phyloP scores from a whole-genome alignment of 1,140 invertebrate genomes.

The Artemia franciscana region DNA sequence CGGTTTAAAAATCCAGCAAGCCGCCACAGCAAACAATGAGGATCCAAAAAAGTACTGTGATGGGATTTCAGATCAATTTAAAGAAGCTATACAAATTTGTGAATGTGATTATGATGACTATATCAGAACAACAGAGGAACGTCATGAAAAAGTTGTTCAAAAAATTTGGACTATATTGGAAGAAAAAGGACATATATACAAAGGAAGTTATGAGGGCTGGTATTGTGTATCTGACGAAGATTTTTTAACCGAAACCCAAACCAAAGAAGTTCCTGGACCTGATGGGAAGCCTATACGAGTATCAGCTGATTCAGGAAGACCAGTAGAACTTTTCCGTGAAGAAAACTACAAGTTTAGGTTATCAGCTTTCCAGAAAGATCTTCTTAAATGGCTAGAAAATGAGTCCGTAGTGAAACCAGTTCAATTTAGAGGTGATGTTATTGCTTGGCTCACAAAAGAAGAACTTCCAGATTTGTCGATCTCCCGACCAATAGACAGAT shows the following conservation, averaged over 20 bases:
- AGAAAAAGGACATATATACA: conserved; percentile 51
- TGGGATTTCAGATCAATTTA: conserved; percentile 45
- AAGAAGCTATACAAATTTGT: conserved; percentile 37
- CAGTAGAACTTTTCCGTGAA: conserved; percentile 76
- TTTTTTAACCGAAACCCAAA: conserved; percentile 56
- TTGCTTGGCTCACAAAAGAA: conserved; percentile 30
- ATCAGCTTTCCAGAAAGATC: conserved; percentile 43
- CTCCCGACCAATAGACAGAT: conserved; percentile 47
- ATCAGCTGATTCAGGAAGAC: conserved; percentile 49
- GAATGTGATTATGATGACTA: conserved; percentile 48
- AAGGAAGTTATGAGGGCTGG: conserved; percentile 74
- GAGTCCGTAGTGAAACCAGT: conserved; percentile 37
- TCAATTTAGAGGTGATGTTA: conserved; percentile 43
- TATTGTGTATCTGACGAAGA: conserved; percentile 83
- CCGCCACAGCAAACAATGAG: conserved; percentile 33
- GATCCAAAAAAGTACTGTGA: conserved; percentile 39
- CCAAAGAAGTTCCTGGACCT: conserved; percentile 30
- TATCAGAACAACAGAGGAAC: conserved; percentile 57
- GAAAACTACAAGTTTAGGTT: conserved; percentile 84
- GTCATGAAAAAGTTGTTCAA: conserved; percentile 49
- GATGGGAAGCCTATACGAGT: conserved; percentile 32
- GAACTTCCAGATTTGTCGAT: conserved; percentile 64
- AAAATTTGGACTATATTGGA: conserved; percentile 54
- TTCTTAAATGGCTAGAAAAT: conserved; percentile 56
- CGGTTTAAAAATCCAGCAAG: conserved; percentile 76